Conservation (phyloP, 2,113 vertebrate genomes). For the Ahaetulla prasina region DNA sequence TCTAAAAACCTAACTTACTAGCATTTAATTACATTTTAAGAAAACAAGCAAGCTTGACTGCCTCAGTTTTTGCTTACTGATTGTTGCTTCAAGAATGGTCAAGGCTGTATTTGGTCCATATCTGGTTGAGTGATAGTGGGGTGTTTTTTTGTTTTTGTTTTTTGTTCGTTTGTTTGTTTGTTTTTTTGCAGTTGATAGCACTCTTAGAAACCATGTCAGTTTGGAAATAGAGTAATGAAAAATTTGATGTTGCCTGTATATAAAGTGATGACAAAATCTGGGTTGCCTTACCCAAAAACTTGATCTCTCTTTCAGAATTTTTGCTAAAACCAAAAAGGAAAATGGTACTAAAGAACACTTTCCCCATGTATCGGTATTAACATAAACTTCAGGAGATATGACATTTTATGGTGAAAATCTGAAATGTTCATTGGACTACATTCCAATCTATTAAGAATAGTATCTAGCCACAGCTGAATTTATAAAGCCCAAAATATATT, state of each 20-base stretch:
- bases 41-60: not conserved
- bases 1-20: not conserved
- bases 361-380: not conserved
- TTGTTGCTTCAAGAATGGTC: not conserved
- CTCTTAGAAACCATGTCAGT: not conserved
- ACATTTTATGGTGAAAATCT: not conserved
- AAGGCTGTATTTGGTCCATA: not conserved
- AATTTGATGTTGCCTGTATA: not conserved
- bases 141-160: too few relatives aligned
- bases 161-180: too few relatives aligned
- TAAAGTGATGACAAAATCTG: not conserved
- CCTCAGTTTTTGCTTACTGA: not conserved
- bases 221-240: not conserved
- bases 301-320: not conserved
- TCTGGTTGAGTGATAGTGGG: not conserved
- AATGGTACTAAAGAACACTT: not conserved
- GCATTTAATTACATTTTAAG: not conserved
- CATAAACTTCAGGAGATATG: not conserved
- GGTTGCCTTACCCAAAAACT: not conserved
- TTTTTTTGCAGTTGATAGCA: not conserved
- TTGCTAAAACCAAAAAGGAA: not conserved
- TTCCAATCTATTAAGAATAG: not conserved
- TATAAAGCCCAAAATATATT: not conserved
- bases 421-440: not conserved
- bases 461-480: not conserved